Evolutionary conservation across 2,113 vertebrate species (phyloP).

Genomic region (Columba livia): DNA sequence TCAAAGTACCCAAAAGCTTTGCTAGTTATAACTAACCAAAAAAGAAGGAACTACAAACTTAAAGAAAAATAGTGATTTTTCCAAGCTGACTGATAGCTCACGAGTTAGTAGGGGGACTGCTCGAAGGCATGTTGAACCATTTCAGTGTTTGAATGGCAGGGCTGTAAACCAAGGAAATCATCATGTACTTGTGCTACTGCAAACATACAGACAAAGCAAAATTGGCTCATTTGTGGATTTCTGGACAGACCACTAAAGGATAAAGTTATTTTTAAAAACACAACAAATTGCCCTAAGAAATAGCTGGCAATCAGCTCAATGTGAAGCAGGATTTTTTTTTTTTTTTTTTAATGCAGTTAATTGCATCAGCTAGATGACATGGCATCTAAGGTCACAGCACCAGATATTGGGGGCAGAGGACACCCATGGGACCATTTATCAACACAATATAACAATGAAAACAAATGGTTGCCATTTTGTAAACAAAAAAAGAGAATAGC

Average conservation of each 20-base stretch:
- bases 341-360: background rate
- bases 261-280: background rate
- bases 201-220: background rate
- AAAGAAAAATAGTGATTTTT: background rate
- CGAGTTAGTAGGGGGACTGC: background rate
- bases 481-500: background rate
- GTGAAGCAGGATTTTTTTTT: background rate
- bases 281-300: background rate
- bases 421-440: background rate
- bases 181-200: accelerated
- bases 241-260: background rate
- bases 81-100: background rate
- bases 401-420: background rate
- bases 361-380: background rate
- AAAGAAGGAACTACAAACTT: background rate
- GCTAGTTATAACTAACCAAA: background rate
- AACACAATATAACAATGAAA: background rate
- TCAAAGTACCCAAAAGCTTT: background rate
- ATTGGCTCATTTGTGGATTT: background rate
- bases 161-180: slow-evolving; percentile 16
- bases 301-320: background rate
- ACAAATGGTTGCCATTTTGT: background rate
- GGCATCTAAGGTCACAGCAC: background rate
- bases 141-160: background rate
- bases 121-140: background rate